phyloP scores from a whole-genome alignment of 2,888 invertebrate species.

The Smittia sp. region DNA sequence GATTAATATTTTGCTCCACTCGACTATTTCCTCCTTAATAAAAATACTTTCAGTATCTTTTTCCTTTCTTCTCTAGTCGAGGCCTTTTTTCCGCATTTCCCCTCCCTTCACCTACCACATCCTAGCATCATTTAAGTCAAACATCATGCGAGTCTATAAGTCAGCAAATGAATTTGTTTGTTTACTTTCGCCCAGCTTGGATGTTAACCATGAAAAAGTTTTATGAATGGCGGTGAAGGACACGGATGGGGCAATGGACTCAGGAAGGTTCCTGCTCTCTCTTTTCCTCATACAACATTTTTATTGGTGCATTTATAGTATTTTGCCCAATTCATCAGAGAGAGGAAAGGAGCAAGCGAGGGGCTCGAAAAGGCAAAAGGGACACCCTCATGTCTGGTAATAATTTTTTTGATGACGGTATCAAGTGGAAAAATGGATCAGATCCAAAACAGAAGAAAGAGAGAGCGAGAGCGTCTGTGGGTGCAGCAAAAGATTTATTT shows the following conservation, averaged over 20 bases:
- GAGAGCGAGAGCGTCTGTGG: not conserved
- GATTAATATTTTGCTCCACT: conserved; percentile 36
- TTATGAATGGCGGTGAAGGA: not conserved
- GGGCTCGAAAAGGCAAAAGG: conserved; percentile 17
- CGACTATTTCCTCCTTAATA: conserved; percentile 28
- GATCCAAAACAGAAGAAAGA: conserved; percentile 9
- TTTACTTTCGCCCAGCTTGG: not conserved
- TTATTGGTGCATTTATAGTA: conserved; percentile 25
- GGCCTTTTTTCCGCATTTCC: not conserved
- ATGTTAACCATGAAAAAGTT: not conserved
- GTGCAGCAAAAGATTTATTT: conserved; percentile 26
- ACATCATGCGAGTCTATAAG: not conserved
- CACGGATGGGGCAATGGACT: not conserved
- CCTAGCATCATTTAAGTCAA: not conserved
- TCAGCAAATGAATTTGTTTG: conserved; percentile 8
- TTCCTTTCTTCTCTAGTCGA: not conserved
- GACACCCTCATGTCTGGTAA: conserved; percentile 35
- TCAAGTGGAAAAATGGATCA: conserved; percentile 34
- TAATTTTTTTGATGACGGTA: conserved; percentile 42
- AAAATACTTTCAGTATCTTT: conserved; percentile 25
- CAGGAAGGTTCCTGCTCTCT: not conserved
- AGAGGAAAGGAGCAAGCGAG: not conserved
- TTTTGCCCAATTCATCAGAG: conserved; percentile 7
- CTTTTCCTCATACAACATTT: not conserved
- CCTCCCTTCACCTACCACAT: not conserved